These are phyloP conservation scores for Morpho helenor DNA, from an alignment of 2,888 invertebrate genomes.

Conservation along the genomic window DNA sequence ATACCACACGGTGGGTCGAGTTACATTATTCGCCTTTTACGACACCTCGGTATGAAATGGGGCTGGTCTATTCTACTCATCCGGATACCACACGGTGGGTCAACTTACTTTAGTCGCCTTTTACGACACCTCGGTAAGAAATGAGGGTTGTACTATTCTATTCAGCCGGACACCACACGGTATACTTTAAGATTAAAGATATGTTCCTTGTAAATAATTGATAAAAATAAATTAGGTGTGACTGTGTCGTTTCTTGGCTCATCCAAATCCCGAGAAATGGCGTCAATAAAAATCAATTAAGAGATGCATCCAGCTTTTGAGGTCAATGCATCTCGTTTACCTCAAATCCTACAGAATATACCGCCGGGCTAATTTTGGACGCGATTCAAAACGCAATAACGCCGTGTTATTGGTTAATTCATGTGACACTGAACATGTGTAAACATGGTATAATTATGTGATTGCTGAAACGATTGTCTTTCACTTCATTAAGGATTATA, in stretches of 20 bases:
- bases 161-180: no score
- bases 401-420: conserved; percentile 8
- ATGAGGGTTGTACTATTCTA: no score
- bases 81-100: no score
- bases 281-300: neutral
- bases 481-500: no score
- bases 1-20: no score
- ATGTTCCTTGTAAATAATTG: neutral
- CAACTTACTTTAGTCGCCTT: no score
- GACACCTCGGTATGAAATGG: no score
- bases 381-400: conserved; percentile 7
- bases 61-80: no score
- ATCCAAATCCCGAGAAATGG: neutral
- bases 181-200: no score
- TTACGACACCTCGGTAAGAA: no score
- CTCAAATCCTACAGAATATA: neutral
- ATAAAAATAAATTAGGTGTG: neutral
- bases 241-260: neutral
- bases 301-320: neutral
- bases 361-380: conserved; percentile 5
- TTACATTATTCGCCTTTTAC: no score
- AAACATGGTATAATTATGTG: conserved; percentile 4
- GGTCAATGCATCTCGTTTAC: neutral
- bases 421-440: conserved; percentile 5
- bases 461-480: neutral